phyloP scores from a whole-genome alignment of 2,888 invertebrate genomes.

The Cistogaster globosa region DNA sequence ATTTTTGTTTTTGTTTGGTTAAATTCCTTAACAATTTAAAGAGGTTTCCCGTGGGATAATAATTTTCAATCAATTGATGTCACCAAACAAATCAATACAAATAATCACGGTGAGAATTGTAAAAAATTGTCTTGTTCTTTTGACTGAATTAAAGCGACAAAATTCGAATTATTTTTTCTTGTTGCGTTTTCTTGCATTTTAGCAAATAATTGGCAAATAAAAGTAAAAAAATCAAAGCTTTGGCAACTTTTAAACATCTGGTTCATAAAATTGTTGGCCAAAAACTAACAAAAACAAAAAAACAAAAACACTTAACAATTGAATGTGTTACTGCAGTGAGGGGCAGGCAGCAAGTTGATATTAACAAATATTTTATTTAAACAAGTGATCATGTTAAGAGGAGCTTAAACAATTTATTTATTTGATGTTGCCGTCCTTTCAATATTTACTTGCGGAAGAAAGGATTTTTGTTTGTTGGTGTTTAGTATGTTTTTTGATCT shows the following conservation, averaged over 20 bases:
- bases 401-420: conserved; percentile 44
- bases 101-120: conserved; percentile 34
- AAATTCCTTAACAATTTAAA: conserved; percentile 9
- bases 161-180: conserved; percentile 55
- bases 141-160: conserved; percentile 42
- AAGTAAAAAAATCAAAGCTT: conserved; percentile 68
- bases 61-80: conserved; percentile 67
- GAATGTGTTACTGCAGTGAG: conserved; percentile 3
- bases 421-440: conserved; percentile 67
- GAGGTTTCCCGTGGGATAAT: conserved; percentile 69
- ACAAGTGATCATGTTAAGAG: conserved; percentile 70
- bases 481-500: conserved; percentile 74
- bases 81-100: conserved; percentile 70
- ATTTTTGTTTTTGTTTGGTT: neutral
- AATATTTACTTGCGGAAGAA: conserved; percentile 46
- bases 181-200: conserved; percentile 21
- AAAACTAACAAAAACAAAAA: conserved; percentile 18
- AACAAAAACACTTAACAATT: neutral
- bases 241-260: conserved; percentile 64
- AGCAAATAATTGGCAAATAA: conserved; percentile 71
- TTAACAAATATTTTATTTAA: conserved; percentile 61
- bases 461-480: conserved; percentile 59
- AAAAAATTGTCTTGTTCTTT: conserved; percentile 5
- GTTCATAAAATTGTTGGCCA: conserved; percentile 43
- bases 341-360: conserved; percentile 2